Percentiles rank a stretch among this genome's conserved stretches.
These are phyloP conservation scores for Grapholita molesta DNA, from an alignment of 1,140 invertebrate genomes.

Conservation along the genomic window DNA sequence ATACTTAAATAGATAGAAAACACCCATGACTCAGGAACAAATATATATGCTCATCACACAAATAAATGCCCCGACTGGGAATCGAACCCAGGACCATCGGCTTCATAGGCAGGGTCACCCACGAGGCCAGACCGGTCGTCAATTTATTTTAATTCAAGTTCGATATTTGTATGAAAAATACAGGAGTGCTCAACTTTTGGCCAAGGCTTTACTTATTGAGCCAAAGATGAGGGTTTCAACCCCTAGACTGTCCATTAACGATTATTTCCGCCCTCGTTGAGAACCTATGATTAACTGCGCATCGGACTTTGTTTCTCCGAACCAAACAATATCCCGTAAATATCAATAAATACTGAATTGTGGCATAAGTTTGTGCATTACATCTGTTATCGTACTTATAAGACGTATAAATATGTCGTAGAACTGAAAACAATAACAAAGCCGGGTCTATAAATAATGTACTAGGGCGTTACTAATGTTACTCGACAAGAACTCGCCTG, in stretches of 20 bases:
- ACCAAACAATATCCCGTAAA: neutral
- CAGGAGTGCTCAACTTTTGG: too few relatives aligned
- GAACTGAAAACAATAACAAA: slow-evolving; percentile 9
- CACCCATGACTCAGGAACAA: too few relatives aligned
- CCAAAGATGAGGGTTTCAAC: too few relatives aligned
- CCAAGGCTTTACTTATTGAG: too few relatives aligned
- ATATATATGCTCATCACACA: too few relatives aligned
- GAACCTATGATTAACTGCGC: neutral
- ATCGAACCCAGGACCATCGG: too few relatives aligned
- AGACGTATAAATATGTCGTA: neutral
- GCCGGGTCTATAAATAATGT: slow-evolving; percentile 16
- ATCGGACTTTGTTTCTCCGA: neutral
- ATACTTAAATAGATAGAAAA: too few relatives aligned
- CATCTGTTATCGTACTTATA: neutral
- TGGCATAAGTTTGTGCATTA: neutral
- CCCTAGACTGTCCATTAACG: neutral
- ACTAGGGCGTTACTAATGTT: neutral
- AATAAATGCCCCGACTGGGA: too few relatives aligned
- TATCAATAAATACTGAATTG: slow-evolving; percentile 13
- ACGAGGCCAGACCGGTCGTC: too few relatives aligned
- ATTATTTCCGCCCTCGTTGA: neutral
- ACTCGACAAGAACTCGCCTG: neutral
- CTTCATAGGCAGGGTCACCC: too few relatives aligned
- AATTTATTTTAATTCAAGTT: too few relatives aligned
- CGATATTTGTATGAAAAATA: too few relatives aligned